Percentiles rank a stretch among this genome's conserved stretches.
Evolutionary conservation across 1,140 invertebrate species (phyloP).

Genomic region (Pectinophora gossypiella): DNA sequence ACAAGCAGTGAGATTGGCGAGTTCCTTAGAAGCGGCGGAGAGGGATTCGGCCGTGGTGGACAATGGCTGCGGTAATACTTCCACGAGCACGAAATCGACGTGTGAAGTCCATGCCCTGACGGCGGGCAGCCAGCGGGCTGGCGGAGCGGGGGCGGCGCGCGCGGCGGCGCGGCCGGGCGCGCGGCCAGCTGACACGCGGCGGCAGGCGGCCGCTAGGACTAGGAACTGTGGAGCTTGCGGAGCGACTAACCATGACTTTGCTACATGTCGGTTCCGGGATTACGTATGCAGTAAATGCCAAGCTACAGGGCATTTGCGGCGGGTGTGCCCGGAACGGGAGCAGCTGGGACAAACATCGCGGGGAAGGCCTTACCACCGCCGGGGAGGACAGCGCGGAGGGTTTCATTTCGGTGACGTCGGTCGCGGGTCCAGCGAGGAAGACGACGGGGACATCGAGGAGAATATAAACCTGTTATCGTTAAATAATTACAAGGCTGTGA

Average conservation of each 20-base stretch:
- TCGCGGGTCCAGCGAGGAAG: neutral
- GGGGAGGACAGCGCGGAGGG: neutral
- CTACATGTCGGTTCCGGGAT: no score
- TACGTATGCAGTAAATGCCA: no score
- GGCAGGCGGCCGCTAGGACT: neutral
- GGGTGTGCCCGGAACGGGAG: no score
- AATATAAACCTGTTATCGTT: slow-evolving; percentile 1
- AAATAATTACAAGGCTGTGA: slow-evolving; percentile 5
- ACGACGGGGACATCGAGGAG: neutral
- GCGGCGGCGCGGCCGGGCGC: neutral
- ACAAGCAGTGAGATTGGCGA: neutral
- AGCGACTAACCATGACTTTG: no score
- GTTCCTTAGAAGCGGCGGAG: slow-evolving; percentile 3
- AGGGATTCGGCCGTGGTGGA: neutral
- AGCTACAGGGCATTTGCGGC: no score
- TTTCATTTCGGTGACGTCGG: neutral
- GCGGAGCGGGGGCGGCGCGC: neutral
- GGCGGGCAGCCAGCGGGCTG: neutral
- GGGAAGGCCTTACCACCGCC: no score
- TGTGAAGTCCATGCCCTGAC: neutral
- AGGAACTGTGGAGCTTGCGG: no score
- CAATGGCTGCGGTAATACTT: neutral
- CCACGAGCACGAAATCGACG: neutral
- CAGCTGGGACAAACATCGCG: no score
- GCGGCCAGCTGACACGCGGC: neutral